Conservation (phyloP, 2,888 invertebrate species). For the Phalangium opilio region DNA sequence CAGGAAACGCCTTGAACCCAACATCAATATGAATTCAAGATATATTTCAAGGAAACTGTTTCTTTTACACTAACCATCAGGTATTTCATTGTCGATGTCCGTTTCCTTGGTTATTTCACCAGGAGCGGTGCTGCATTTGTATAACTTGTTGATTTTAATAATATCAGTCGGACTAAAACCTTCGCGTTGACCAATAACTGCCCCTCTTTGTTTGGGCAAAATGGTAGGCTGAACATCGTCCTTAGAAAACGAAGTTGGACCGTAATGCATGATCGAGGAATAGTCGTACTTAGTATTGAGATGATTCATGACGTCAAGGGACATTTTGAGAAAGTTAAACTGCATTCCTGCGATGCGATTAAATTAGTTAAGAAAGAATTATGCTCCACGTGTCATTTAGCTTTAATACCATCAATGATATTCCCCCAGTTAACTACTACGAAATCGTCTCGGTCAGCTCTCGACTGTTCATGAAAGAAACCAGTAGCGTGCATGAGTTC, state of each 20-base stretch:
- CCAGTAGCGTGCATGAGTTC: constrained; percentile 17
- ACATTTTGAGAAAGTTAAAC: neutral
- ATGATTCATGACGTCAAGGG: constrained; percentile 24
- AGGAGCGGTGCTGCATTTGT: constrained; percentile 4
- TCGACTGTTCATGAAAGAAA: constrained; percentile 15
- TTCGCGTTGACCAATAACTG: constrained; percentile 41
- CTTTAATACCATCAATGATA: constrained; percentile 9
- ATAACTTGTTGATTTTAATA: constrained; percentile 10
- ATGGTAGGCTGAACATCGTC: constrained; percentile 35
- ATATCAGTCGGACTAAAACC: constrained; percentile 9
- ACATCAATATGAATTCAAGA: no score
- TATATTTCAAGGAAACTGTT: no score
- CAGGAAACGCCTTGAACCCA: neutral
- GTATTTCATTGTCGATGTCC: no score
- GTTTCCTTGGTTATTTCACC: no score
- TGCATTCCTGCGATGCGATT: neutral
- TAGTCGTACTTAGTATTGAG: constrained; percentile 41
- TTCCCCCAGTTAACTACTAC: constrained; percentile 12
- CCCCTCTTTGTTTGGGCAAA: constrained; percentile 29
- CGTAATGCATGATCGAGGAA: constrained; percentile 63
- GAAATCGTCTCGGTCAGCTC: constrained; percentile 12
- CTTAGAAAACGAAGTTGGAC: constrained; percentile 36
- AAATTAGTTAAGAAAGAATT: no score
- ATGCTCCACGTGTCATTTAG: no score
- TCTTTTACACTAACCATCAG: no score